Evolutionary conservation across 2,888 invertebrate genomes (phyloP).

Genomic region (Steinernema carpocapsae): DNA sequence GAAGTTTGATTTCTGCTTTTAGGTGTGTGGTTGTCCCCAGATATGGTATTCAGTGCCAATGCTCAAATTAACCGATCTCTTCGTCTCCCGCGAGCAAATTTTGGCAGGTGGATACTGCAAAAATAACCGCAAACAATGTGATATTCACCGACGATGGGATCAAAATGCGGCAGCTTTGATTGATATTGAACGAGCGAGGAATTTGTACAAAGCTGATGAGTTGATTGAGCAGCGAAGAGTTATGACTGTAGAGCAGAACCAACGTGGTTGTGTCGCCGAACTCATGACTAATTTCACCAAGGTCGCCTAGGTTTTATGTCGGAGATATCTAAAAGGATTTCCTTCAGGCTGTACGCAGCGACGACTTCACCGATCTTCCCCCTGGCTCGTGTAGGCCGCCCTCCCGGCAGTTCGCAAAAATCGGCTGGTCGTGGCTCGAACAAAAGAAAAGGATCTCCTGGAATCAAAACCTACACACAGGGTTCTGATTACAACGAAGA

Average conservation of each 20-base stretch:
- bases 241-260: constrained; percentile 1
- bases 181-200: constrained; percentile 3
- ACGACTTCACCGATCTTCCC: background rate
- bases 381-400: too few species aligned
- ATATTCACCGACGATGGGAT: constrained; percentile 55
- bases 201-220: background rate
- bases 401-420: constrained; percentile 6
- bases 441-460: constrained; percentile 21
- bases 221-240: constrained; percentile 1
- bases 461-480: constrained; percentile 13
- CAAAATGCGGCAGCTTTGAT: constrained; percentile 36
- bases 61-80: constrained; percentile 38
- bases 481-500: constrained; percentile 9
- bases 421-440: background rate
- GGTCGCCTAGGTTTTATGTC: background rate
- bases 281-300: constrained; percentile 13
- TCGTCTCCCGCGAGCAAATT: constrained; percentile 36
- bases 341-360: background rate
- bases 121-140: constrained; percentile 47
- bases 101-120: constrained; percentile 51
- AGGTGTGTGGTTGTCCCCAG: constrained; percentile 47
- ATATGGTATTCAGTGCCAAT: constrained; percentile 40
- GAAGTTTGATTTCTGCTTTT: background rate
- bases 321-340: background rate
- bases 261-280: constrained; percentile 6